These are phyloP conservation scores for Ophraella communa DNA, from an alignment of 2,888 invertebrate species.

Conservation along the genomic window DNA sequence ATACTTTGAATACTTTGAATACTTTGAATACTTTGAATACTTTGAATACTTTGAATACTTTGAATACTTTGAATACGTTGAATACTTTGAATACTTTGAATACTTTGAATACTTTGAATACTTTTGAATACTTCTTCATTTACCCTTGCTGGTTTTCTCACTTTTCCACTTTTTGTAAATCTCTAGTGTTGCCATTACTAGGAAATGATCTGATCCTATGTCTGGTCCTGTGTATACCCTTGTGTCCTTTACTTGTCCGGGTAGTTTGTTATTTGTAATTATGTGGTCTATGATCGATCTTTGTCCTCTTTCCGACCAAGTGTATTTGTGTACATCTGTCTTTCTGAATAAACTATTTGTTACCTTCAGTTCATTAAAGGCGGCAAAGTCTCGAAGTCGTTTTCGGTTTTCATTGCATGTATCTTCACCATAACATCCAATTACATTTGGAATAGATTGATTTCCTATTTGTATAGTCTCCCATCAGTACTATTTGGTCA, in stretches of 20 bases:
- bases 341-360: background rate
- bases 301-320: background rate
- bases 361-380: background rate
- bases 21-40: too few relatives aligned
- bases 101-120: too few relatives aligned
- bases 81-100: too few relatives aligned
- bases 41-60: too few relatives aligned
- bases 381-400: background rate
- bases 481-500: too few relatives aligned
- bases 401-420: background rate
- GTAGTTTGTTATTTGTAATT: slow-evolving; percentile 1
- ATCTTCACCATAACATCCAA: background rate
- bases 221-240: slow-evolving; percentile 1
- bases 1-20: too few relatives aligned
- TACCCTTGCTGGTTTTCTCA: too few relatives aligned
- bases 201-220: too few relatives aligned
- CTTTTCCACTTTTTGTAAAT: too few relatives aligned
- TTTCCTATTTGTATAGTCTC: background rate
- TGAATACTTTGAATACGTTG: too few relatives aligned
- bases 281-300: slow-evolving; percentile 1
- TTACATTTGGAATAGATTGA: background rate
- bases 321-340: background rate
- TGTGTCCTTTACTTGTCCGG: background rate
- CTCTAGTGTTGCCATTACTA: too few relatives aligned
- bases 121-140: too few relatives aligned